A percentile compares a stretch with the other conserved stretches of the same genome.
Conservation (phyloP, 2,797 vertebrate species). For the Rhinogobio ventralis region DNA sequence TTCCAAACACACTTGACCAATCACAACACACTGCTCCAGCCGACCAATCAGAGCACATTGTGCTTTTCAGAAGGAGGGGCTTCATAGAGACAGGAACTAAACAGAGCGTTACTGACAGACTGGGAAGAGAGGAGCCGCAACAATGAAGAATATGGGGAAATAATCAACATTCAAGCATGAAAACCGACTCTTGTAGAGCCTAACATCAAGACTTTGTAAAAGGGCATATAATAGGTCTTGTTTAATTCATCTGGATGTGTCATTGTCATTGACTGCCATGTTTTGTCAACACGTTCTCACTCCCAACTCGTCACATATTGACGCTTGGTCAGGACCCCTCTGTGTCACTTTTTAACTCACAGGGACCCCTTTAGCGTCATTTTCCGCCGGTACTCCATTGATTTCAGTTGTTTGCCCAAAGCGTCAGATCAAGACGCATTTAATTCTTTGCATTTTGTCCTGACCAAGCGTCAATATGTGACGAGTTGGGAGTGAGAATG, state of each 20-base stretch:
- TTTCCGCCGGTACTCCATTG: too few species aligned
- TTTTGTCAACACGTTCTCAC: background rate
- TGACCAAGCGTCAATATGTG: too few species aligned
- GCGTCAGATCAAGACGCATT: too few species aligned
- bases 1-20: background rate
- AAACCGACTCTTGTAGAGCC: background rate
- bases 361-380: too few species aligned
- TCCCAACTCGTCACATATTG: too few species aligned
- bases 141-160: background rate
- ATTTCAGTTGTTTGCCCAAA: too few species aligned
- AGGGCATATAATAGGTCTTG: background rate
- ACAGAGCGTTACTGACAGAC: background rate
- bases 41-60: background rate
- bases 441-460: too few species aligned
- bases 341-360: too few species aligned
- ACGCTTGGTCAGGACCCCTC: too few species aligned
- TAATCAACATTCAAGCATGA: background rate
- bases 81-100: background rate
- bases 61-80: background rate
- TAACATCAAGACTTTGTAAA: background rate
- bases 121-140: background rate
- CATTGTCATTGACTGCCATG: background rate
- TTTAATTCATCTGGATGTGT: background rate
- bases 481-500: too few species aligned
- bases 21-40: background rate